These are phyloP conservation scores for Allophyes oxyacanthae DNA, from an alignment of 2,888 invertebrate genomes.

Conservation along the genomic window DNA sequence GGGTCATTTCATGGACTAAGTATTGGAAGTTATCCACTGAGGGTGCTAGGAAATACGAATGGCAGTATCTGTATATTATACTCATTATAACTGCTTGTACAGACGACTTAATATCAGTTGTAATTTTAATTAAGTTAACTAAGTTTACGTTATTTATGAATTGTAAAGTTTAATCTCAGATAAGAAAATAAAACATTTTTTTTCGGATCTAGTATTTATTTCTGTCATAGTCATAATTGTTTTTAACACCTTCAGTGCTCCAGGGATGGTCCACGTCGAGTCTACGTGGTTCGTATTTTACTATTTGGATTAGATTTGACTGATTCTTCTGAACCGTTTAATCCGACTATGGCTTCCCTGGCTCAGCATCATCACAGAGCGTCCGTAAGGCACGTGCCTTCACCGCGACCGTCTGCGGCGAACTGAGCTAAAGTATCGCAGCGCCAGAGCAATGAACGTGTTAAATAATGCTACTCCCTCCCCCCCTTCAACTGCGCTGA, in stretches of 20 bases:
- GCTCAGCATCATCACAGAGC: neutral
- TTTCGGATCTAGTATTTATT: conserved; percentile 37
- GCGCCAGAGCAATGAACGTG: conserved; percentile 35
- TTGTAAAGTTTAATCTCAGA: conserved; percentile 45
- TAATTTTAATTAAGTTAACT: conserved; percentile 35
- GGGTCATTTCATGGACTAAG: neutral
- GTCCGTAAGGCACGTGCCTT: neutral
- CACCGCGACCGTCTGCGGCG: neutral
- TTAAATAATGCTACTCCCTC: conserved; percentile 33
- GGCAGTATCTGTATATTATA: conserved; percentile 3
- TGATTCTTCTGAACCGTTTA: too few relatives aligned
- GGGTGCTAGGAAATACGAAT: neutral
- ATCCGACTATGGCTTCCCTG: neutral
- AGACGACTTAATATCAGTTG: conserved; percentile 5
- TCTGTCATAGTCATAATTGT: conserved; percentile 17
- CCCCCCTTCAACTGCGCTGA: conserved; percentile 39
- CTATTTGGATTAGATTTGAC: neutral
- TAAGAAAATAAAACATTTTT: conserved; percentile 42
- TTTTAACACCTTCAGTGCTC: conserved; percentile 47
- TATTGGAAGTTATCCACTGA: neutral
- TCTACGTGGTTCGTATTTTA: neutral
- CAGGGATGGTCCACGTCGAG: neutral
- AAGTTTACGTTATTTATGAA: conserved; percentile 39
- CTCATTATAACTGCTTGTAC: conserved; percentile 1
- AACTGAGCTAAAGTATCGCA: neutral